Evolutionary conservation across 2,113 vertebrate genomes (phyloP).

Genomic region (Piprites chloris): DNA sequence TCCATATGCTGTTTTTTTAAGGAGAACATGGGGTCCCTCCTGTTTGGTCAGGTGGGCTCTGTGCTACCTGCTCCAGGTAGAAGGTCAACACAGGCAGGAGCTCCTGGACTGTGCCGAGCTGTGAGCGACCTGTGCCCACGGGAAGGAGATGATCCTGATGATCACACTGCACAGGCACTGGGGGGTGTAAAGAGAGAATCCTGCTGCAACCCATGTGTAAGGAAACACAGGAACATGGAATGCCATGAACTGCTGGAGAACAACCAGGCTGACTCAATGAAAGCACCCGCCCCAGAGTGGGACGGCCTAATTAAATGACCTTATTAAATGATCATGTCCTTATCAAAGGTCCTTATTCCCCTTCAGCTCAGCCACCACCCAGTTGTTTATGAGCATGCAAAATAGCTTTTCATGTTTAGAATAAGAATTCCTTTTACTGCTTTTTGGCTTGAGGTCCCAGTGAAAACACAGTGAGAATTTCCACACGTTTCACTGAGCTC

Average conservation of each 20-base stretch:
- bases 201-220: background rate
- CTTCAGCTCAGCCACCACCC: background rate
- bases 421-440: background rate
- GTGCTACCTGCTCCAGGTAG: background rate
- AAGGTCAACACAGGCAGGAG: background rate
- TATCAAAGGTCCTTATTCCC: background rate
- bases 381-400: background rate
- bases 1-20: background rate
- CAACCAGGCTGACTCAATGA: background rate
- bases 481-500: background rate
- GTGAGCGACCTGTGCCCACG: fast-evolving
- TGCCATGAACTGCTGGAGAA: background rate
- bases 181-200: background rate
- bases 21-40: fast-evolving
- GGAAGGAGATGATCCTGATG: background rate
- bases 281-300: background rate
- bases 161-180: fast-evolving
- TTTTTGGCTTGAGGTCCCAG: background rate
- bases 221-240: background rate
- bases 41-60: background rate
- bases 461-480: background rate
- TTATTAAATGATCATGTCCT: background rate
- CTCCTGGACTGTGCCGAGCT: fast-evolving
- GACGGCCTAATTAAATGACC: background rate
- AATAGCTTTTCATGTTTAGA: background rate